Base-by-base conservation (phyloP, 1,140 invertebrate species). In the Magallana gigas region DNA sequence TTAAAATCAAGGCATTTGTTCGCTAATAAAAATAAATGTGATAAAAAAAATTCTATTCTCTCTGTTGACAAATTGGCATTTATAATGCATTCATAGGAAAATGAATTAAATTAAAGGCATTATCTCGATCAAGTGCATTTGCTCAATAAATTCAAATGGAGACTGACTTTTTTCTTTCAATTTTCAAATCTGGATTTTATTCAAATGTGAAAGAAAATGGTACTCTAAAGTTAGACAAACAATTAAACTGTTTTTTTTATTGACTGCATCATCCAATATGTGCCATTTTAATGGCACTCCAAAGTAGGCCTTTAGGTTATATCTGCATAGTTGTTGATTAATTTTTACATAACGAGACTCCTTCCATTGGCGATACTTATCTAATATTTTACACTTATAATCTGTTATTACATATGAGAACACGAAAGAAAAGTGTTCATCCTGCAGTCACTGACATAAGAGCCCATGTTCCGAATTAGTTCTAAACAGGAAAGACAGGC, bases 331-430 rank as follows among this genome's bases (percentile, higher is more conserved):
- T 76, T 36, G 68, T 76, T 76, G 68, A 76, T 76, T 76, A 76
- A 76, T 76, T 76, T 76, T 76, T 76, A 76, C 68, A 76, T 36
- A 29, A 76, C 9, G 23, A 29, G 68, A 76, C 68, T 76, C 23
- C 23, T 29, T 29, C 36, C 23, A 76, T 76, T 76, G 68, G 68
- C 68, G 68, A 76, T 76, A 76, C 68, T 76, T 76, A 76, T 76
- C 68, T 36, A 76, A 76, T 76, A 76, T 76, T 76, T 76, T 29
- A 76, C 68, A 76, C 68, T 76, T 76, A 76, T 76, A 76, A 76
- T 76, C 68, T 76, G 68, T 76, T 76, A 76, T 76, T 48, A 76
- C 68, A 76, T 76, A 76, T 76, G 68, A 23, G 12, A 36, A 76
- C 68, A 76, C 48, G 68, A 36, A 23, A 76, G 68, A 76, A 76